Conservation (phyloP, 2,797 vertebrate species). For the Scleropages formosus region DNA sequence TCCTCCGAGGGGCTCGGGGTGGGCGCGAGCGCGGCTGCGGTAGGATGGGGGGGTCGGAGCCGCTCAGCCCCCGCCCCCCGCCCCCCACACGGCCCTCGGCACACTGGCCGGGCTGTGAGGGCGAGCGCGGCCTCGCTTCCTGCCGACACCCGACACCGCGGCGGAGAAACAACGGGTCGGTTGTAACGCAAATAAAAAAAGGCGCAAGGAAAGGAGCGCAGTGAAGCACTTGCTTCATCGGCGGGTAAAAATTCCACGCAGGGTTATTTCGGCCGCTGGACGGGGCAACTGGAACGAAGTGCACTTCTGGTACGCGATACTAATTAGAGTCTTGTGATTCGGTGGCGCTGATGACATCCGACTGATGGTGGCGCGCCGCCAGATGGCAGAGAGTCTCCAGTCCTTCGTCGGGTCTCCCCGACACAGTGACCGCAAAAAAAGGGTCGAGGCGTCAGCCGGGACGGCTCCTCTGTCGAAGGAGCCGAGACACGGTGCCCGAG, state of each 20-base stretch:
- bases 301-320: constrained; percentile 7
- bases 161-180: background rate
- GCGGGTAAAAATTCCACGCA: background rate
- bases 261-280: background rate
- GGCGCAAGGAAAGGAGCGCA: background rate
- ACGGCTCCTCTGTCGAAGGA: no score
- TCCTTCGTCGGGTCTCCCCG: no score
- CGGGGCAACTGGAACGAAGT: constrained; percentile 8
- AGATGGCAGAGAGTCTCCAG: background rate
- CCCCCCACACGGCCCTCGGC: background rate
- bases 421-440: no score
- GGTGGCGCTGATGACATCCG: background rate
- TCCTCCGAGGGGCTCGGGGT: constrained; percentile 8
- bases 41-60: background rate
- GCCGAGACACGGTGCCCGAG: no score
- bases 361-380: background rate
- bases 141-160: constrained; percentile 16
- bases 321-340: constrained; percentile 5
- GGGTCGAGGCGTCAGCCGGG: no score
- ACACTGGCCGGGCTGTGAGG: constrained; percentile 7
- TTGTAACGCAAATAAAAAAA: constrained; percentile 27
- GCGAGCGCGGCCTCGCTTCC: background rate
- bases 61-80: constrained; percentile 5
- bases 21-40: background rate
- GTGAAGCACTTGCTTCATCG: constrained; percentile 13